Base-by-base conservation (phyloP, 2,797 vertebrate genomes). In the Periophthalmus magnuspinnatus region DNA sequence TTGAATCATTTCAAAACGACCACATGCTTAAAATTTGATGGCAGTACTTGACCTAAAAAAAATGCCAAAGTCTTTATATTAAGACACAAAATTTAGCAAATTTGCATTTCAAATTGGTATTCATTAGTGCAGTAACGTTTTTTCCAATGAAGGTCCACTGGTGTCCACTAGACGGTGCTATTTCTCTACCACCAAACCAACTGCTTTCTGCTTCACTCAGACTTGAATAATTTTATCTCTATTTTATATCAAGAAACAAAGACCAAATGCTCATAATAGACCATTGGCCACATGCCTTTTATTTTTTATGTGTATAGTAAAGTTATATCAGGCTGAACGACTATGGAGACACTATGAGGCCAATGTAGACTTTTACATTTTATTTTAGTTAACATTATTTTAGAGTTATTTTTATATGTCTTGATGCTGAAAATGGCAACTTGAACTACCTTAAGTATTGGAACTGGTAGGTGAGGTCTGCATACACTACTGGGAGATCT, bases 191-290 rank as follows among this genome's bases (percentile, higher is more conserved):
- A 47, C 62, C 58, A 67, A 78, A 56, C 70, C 65, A 72, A 70
- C 70, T 28, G 61, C 45, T 50, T 64, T 41, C 59, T 38, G 59
- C 41, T 47, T 64, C 61, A 22, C 9, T 1, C 41, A 28, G 21
- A 65, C 63, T 65, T 65, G 45, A 65, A 65, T 63, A 14, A 28
- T 28, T 38, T 38, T 47, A 0, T 19, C 2, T 32, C 24, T 19
- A 36, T 33, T 19, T 33, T 21, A 48, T 3, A 34, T 33, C 33
- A 60, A 4, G 19, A 28, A 90, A 88, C 79, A 83, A 86, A 91
- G 82, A 92, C 89, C 91, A 92, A 93, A 93, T 89, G 87, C 89
- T 91, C 86, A 84, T 73, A 84, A 80, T 77, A 70, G 79, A 70
- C 84, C 84, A 22, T 77, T 84, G 88, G 83, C 83, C 80, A 89